Base-by-base conservation (phyloP, 2,888 invertebrate genomes). In the Erpobdella octoculata region DNA sequence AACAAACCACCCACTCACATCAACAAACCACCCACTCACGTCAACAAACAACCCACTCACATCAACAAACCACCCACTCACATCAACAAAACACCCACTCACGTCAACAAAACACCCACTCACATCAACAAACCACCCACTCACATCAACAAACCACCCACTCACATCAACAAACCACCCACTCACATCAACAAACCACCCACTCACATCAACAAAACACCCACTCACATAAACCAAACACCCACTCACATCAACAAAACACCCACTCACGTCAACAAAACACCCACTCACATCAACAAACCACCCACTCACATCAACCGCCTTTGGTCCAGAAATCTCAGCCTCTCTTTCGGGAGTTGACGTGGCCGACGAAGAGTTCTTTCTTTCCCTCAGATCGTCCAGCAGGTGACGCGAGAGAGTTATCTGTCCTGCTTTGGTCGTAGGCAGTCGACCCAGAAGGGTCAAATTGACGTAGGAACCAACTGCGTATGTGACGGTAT, bases 301-400 rank as follows among this genome's bases (percentile, higher is more conserved):
- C n/a, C 9, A 18, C 15, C 15, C 79, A 88, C 89, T 89, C 85
- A 93, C 93, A 85, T 92, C 91, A 76, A 92, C 93, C 62, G 84
- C 84, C 72, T 81, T 81, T 35, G 84, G 84, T 25, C 79, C 82
- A 9, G 84, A 83, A 71, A 85, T 82, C 41, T 78, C 74, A n/a
- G 77, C 78, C 28, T 72, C 59, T 37, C 69, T 59, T 9, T 78
- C 33, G 25, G 59, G 71, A 18, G 66, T 18, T 15, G 65, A 38
- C 8, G 73, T 37, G 5, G 58, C 46, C 12, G 68, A 53, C 1
- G 31, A 28, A 18, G 53, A 8, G n/a, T 53, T 28, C 21, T 28
- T 53, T 3, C 15, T 53, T 28, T 53, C 53, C 53, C 28, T 53
- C 21, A 53, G 18, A n/a, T n/a, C n/a, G 1, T 53, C 53, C n/a